Evolutionary conservation across 2,888 invertebrate species (phyloP).

Genomic region (Criorhina ranunculi): DNA sequence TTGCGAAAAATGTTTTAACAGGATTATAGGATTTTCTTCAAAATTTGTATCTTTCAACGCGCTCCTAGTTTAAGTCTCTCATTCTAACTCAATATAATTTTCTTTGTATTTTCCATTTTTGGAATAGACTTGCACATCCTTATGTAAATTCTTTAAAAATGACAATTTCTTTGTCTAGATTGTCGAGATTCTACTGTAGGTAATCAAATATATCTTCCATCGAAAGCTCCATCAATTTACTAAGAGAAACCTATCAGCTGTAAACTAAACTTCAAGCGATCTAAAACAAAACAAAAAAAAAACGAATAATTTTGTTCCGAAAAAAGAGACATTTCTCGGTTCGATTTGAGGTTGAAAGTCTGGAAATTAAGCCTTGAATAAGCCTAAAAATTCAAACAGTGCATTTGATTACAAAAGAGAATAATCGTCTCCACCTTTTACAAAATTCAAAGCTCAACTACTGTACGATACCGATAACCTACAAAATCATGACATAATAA

Average conservation of each 20-base stretch:
- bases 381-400: too few relatives aligned
- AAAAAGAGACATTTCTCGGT: background rate
- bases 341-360: background rate
- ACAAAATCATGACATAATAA: conserved; percentile 23
- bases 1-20: too few relatives aligned
- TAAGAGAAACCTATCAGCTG: conserved; percentile 7
- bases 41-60: too few relatives aligned
- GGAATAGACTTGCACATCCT: too few relatives aligned
- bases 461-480: background rate
- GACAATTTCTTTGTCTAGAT: background rate
- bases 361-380: too few relatives aligned
- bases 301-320: background rate
- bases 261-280: background rate
- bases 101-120: too few relatives aligned
- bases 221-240: conserved; percentile 1
- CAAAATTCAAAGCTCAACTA: conserved; percentile 20
- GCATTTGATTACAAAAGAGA: background rate
- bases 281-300: background rate
- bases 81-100: too few relatives aligned
- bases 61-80: too few relatives aligned
- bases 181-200: conserved; percentile 15
- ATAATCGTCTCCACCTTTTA: background rate
- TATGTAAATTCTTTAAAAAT: background rate
- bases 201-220: background rate
- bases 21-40: too few relatives aligned